These are phyloP conservation scores for Lycaena phlaeas DNA, from an alignment of 2,888 invertebrate species.

Conservation along the genomic window DNA sequence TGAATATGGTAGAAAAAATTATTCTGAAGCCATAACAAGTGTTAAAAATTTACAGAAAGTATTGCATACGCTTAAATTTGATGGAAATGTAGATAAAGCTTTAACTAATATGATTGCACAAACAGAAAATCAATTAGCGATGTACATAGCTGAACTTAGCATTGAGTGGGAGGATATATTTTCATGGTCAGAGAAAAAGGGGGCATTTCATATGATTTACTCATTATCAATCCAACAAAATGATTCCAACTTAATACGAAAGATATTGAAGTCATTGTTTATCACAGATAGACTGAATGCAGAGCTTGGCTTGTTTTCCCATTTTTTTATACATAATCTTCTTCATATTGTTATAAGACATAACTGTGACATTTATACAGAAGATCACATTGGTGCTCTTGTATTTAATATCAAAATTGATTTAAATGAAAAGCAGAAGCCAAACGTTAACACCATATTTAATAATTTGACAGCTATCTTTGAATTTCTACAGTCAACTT, in stretches of 20 bases:
- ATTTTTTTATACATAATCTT: constrained; percentile 53
- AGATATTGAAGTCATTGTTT: constrained; percentile 51
- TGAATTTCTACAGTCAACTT: constrained; percentile 57
- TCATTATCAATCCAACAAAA: constrained; percentile 55
- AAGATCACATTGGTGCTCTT: constrained; percentile 54
- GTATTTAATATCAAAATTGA: constrained; percentile 57
- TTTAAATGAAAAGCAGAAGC: constrained; percentile 39
- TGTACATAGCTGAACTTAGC: constrained; percentile 54
- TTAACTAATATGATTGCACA: constrained; percentile 40
- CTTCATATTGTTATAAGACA: constrained; percentile 53
- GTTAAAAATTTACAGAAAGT: constrained; percentile 36
- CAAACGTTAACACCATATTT: constrained; percentile 54
- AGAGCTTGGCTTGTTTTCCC: constrained; percentile 54
- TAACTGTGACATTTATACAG: constrained; percentile 58
- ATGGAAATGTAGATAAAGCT: constrained; percentile 41
- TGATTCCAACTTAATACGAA: constrained; percentile 47
- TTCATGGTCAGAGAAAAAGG: constrained; percentile 49
- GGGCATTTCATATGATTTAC: constrained; percentile 43
- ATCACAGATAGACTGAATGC: constrained; percentile 49
- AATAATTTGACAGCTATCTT: constrained; percentile 60
- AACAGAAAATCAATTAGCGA: constrained; percentile 49
- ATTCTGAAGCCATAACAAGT: constrained; percentile 43
- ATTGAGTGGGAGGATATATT: constrained; percentile 62
- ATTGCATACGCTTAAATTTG: constrained; percentile 38
- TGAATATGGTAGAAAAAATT: constrained; percentile 48